Percentiles rank a stretch among this genome's conserved stretches.
Conservation (phyloP, 1,140 invertebrate species). For the Procambarus virginalis region DNA sequence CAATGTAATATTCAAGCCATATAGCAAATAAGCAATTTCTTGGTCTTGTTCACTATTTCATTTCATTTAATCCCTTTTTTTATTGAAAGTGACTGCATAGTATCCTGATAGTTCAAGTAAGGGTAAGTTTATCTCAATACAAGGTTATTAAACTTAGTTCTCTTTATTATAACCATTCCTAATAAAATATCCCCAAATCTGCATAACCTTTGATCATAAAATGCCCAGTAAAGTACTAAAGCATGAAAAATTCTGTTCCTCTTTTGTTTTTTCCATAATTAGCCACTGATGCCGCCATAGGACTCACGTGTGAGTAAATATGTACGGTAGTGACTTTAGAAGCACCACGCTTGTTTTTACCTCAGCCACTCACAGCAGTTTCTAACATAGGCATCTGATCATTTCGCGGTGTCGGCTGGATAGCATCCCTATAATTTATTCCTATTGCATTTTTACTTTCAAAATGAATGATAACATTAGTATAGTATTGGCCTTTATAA, state of each 20-base stretch:
- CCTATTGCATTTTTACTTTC: not conserved
- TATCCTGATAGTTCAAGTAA: conserved; percentile 53
- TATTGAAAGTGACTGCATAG: conserved; percentile 47
- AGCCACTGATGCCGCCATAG: not conserved
- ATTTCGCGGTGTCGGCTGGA: not conserved
- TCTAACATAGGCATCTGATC: not conserved
- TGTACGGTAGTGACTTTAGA: not conserved
- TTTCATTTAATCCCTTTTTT: conserved; percentile 36
- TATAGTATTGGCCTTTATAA: not conserved
- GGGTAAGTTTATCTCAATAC: conserved; percentile 33
- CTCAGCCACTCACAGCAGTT: not conserved
- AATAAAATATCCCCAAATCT: not conserved
- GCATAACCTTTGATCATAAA: too few species aligned
- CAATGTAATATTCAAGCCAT: not conserved
- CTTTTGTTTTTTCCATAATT: not conserved
- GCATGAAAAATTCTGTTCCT: conserved; percentile 37
- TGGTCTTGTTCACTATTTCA: not conserved
- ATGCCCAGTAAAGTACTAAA: conserved; percentile 21
- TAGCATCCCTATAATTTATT: conserved; percentile 10
- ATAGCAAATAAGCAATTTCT: not conserved
- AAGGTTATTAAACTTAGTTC: conserved; percentile 37
- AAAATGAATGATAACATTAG: not conserved
- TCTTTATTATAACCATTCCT: conserved; percentile 6
- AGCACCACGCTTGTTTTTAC: conserved; percentile 14
- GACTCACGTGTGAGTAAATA: not conserved